Conservation (phyloP, 2,113 vertebrate genomes). For the Sigmodon hispidus region DNA sequence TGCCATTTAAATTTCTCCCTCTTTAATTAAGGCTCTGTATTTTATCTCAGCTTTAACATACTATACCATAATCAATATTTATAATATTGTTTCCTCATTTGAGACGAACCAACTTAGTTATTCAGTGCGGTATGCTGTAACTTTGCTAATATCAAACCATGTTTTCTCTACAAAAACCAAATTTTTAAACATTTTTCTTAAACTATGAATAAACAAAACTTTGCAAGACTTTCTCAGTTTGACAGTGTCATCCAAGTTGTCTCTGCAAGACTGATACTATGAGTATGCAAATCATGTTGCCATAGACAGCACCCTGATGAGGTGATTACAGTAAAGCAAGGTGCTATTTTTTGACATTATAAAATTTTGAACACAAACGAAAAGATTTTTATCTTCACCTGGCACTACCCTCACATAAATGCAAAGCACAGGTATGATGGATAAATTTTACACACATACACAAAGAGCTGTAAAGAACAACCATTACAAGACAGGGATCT, state of each 20-base stretch:
- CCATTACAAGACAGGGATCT: neutral
- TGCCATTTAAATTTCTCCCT: neutral
- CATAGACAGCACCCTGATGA: neutral
- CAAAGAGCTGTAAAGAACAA: neutral
- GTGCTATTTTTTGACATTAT: neutral
- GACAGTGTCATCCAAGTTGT: neutral
- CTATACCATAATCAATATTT: neutral
- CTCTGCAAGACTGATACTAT: neutral
- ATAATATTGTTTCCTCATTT: neutral
- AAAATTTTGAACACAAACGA: neutral
- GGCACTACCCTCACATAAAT: neutral
- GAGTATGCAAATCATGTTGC: neutral
- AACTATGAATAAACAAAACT: neutral
- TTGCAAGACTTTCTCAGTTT: neutral
- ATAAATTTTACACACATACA: neutral
- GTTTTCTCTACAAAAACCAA: neutral
- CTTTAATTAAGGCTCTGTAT: constrained; percentile 35
- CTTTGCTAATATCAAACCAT: neutral
- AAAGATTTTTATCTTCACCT: neutral
- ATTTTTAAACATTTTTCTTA: neutral
- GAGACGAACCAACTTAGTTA: neutral
- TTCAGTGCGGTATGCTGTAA: neutral
- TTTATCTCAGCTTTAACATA: neutral
- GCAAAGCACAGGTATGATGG: neutral
- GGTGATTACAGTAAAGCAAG: neutral